These are phyloP conservation scores for Whitmania pigra DNA, from an alignment of 1,140 invertebrate genomes.

Conservation along the genomic window DNA sequence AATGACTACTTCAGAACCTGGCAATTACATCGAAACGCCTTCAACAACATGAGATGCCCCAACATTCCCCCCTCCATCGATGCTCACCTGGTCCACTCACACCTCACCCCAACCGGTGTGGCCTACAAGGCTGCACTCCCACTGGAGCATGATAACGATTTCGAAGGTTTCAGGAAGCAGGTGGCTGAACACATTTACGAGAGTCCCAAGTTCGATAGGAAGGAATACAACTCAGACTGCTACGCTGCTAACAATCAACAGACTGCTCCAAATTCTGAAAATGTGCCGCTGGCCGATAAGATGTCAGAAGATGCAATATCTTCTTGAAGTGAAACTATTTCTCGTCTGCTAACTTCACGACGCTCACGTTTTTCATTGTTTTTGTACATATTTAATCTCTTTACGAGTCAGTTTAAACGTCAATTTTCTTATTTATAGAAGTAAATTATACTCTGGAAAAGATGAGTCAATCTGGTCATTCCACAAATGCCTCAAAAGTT, in stretches of 20 bases:
- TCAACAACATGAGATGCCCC: not conserved
- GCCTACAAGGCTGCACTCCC: constrained; percentile 7
- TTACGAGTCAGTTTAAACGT: too few relatives aligned
- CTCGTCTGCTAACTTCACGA: too few relatives aligned
- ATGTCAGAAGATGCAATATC: too few relatives aligned
- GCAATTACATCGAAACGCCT: constrained; percentile 20
- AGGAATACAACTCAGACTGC: constrained; percentile 3
- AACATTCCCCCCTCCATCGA: constrained; percentile 13
- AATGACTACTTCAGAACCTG: constrained; percentile 25
- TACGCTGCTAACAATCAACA: not conserved
- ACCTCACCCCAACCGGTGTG: not conserved
- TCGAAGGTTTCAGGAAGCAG: not conserved
- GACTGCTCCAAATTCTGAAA: too few relatives aligned
- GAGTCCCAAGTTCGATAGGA: constrained; percentile 23
- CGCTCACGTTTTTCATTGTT: too few relatives aligned
- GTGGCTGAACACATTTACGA: constrained; percentile 24
- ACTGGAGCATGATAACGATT: not conserved
- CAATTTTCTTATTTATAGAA: too few relatives aligned
- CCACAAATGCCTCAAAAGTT: too few relatives aligned
- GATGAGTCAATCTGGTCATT: too few relatives aligned
- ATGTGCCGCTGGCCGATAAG: too few relatives aligned
- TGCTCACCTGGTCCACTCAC: constrained; percentile 13
- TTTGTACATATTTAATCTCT: too few relatives aligned
- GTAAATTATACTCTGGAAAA: too few relatives aligned
- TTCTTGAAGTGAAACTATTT: too few relatives aligned